Evolutionary conservation across 2,888 invertebrate species (phyloP), one percentile per base, ranked within the genome.

Genomic region (Lepidocyrtinus sp.): DNA sequence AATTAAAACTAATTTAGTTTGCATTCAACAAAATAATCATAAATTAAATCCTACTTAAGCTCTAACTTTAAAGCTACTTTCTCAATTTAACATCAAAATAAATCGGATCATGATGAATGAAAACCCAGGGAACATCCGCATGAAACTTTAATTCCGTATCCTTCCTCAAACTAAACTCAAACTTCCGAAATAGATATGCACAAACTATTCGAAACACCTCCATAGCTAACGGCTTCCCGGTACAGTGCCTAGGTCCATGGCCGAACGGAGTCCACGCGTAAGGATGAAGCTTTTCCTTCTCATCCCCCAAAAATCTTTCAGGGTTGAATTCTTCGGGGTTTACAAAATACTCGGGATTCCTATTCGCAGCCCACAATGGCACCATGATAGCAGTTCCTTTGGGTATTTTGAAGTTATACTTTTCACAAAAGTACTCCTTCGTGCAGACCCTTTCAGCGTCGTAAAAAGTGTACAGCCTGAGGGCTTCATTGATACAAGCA

Each of bases 301-400:
- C 46, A 12, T 46, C 71, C 1, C 63, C 19, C 55, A 81, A 9
- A 19, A 76, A 83, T 15, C 82, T 22, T n/a, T 83, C 80, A 0
- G 82, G 82, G 12, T 79, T 50, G 26, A 83, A 83, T 15, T 65
- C 22, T 9, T 81, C 75, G 2, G 82, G 82, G 50, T 80, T 63
- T 0, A 64, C 69, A 67, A 77, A 81, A 59, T 83, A 73, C 12
- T 81, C 65, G 0, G 80, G 77, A 63, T 82, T 80, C 45, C 82
- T 67, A 36, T 82, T 71, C 0, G 24, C 64, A 12, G 80, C 70
- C 71, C 72, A 79, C 45, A 82, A 19, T n/a, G 82, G 63, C n/a
- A 65, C 27, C 24, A 64, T 46, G 7, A 82, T 62, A 0, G 25
- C 36, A 17, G 50, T 65, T 21, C 79, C 82, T 45, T 80, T 80